These are phyloP conservation scores for Cyanoliseus patagonus DNA, from an alignment of 2,113 vertebrate genomes.

Conservation along the genomic window DNA sequence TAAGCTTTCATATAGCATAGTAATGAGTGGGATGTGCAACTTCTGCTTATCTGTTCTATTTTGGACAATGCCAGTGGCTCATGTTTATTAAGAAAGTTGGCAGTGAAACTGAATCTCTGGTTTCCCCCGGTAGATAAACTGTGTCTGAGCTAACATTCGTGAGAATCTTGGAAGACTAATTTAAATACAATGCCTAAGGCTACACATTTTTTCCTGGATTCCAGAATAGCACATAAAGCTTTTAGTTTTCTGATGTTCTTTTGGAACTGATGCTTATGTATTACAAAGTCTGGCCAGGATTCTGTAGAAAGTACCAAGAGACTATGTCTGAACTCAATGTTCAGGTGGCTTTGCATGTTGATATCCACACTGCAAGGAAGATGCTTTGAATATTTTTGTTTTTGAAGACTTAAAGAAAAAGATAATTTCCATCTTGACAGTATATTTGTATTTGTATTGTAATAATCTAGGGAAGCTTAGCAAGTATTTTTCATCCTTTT, in stretches of 20 bases:
- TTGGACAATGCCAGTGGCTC: constrained; percentile 55
- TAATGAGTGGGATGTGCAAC: constrained; percentile 63
- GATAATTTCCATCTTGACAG: background rate
- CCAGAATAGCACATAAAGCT: constrained; percentile 16
- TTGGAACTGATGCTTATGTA: constrained; percentile 33
- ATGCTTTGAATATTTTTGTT: background rate
- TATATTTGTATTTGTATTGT: background rate
- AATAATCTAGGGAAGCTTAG: background rate
- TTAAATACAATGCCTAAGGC: constrained; percentile 55
- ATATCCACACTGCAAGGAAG: background rate
- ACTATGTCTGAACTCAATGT: background rate
- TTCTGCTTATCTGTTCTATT: constrained; percentile 70
- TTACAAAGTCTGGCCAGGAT: constrained; percentile 12
- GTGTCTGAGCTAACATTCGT: constrained; percentile 54
- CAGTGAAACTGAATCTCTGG: constrained; percentile 47
- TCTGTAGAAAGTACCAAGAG: background rate
- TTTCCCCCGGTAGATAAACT: constrained; percentile 58
- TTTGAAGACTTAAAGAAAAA: background rate
- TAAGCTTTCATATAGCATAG: constrained; percentile 56
- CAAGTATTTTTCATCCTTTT: background rate
- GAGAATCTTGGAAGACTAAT: constrained; percentile 57
- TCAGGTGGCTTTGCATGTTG: background rate
- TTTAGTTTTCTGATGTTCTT: constrained; percentile 59
- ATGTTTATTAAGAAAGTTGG: constrained; percentile 68
- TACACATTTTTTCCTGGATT: constrained; percentile 31